Base-by-base conservation (phyloP, 2,113 vertebrate genomes). In the Theristicus caerulescens region DNA sequence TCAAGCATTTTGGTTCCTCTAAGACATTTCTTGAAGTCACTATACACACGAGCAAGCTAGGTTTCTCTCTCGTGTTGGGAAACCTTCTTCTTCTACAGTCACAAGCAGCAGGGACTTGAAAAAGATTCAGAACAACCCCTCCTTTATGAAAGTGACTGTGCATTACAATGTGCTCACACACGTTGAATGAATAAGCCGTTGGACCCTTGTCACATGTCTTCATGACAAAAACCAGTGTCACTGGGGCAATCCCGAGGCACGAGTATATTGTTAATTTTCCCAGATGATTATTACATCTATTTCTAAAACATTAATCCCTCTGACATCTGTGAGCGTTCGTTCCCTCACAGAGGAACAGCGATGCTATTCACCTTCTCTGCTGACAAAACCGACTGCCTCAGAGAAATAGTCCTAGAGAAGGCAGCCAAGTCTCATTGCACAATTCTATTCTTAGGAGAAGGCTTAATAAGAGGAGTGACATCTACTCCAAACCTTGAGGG, bases 401-500 rank as follows among this genome's bases (percentile, higher is more conserved):
- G 74, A 57, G 32, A 19, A 83, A 29, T 16, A 27, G 64, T 92
- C 57, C 61, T 86, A 52, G 88, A 95, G 69, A 47, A 90, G 67
- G 65, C 21, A 91, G 90, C 64, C 82, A 94, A 90, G 34, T 40
- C n/a, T 24, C 14, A 1, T 57, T 95, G 57, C 95, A 88, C 86
- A 96, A 93, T 34, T 72, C n/a, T 57, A 25, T 69, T 79, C 92
- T 86, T 61, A 66, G 62, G 92, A 95, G 92, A 88, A 78, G 36
- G 27, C 6, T 52, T 77, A 79, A 79, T 9, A 76, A 90, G 42
- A 78, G 36, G 77, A 86, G 57, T 4, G 3, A 22, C 8, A 70
- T 44, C 54, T 57, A 44, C 10, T 47, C 47, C 59, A 88, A 47
- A 80, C 29, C 88, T 70, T 42, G 59, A 51, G 57, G 58, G 80